Evolutionary conservation across 2,113 vertebrate genomes (phyloP).

Genomic region (Beaufortia kweichowensis): DNA sequence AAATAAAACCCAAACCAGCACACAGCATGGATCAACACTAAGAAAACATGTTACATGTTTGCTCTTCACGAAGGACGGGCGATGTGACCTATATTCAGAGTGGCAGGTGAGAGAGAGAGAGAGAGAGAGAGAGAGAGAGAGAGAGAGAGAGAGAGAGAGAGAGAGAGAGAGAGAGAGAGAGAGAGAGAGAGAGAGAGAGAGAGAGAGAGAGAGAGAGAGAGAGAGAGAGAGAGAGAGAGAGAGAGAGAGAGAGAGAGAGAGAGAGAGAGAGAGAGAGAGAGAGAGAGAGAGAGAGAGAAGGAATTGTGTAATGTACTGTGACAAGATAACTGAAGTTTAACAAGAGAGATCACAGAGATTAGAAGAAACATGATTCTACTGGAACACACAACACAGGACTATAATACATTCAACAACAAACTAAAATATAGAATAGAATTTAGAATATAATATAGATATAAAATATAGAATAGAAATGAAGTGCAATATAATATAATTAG

Average conservation of each 20-base stretch:
- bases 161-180: neutral
- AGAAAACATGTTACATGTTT: constrained; percentile 30
- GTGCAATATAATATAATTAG: no score
- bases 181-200: constrained; percentile 30
- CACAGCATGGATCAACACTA: constrained; percentile 20
- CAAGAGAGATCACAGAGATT: constrained; percentile 37
- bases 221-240: neutral
- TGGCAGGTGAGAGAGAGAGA: neutral
- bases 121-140: neutral
- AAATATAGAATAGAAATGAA: no score
- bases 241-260: neutral
- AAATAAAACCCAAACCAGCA: constrained; percentile 46
- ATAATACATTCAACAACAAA: no score
- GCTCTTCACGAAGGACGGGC: no score
- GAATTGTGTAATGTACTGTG: constrained; percentile 58
- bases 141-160: neutral
- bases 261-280: neutral
- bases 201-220: neutral
- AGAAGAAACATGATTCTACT: constrained; percentile 47
- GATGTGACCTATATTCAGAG: constrained; percentile 21
- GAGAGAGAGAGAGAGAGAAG: constrained; percentile 27
- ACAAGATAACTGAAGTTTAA: constrained; percentile 44
- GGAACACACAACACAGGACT: constrained; percentile 34
- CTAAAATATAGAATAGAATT: no score
- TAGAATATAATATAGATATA: no score